phyloP scores from a whole-genome alignment of 2,797 vertebrate genomes.

The Macropodus opercularis region DNA sequence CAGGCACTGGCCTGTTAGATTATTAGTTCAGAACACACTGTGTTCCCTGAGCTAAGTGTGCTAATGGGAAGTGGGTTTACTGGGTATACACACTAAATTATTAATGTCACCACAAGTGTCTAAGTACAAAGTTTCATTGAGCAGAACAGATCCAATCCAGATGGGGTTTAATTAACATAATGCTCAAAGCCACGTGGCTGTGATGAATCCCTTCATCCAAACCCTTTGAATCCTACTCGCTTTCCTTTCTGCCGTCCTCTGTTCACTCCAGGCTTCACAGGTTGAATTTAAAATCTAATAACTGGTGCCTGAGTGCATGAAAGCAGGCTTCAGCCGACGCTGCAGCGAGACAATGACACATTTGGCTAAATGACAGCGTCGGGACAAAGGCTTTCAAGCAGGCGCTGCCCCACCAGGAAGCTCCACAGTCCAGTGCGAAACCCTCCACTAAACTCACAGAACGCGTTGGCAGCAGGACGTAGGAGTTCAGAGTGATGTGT shows the following conservation, averaged over 20 bases:
- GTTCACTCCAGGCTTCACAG: background rate
- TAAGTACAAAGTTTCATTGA: background rate
- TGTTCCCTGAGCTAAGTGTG: background rate
- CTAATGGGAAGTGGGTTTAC: background rate
- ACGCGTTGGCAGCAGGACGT: background rate
- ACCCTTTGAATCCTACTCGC: background rate
- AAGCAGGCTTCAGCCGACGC: slow-evolving; percentile 14
- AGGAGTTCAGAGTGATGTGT: background rate
- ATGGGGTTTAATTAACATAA: background rate
- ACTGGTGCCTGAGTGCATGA: background rate
- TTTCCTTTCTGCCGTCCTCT: background rate
- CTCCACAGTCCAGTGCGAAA: slow-evolving; percentile 16
- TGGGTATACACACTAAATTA: slow-evolving; percentile 24
- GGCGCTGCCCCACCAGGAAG: slow-evolving; percentile 23
- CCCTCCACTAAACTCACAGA: slow-evolving; percentile 1
- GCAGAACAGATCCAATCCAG: background rate
- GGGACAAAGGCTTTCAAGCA: slow-evolving; percentile 29
- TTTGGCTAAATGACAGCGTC: slow-evolving; percentile 14
- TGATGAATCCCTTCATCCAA: background rate
- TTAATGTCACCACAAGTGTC: slow-evolving; percentile 9
- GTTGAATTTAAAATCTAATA: slow-evolving; percentile 10
- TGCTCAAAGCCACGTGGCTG: background rate
- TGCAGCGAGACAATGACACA: background rate
- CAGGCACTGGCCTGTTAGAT: background rate
- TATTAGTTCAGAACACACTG: background rate